Percentiles rank a stretch among this genome's conserved stretches.
phyloP scores from a whole-genome alignment of 2,797 vertebrate species.

The Eurystomus glaucurus region DNA sequence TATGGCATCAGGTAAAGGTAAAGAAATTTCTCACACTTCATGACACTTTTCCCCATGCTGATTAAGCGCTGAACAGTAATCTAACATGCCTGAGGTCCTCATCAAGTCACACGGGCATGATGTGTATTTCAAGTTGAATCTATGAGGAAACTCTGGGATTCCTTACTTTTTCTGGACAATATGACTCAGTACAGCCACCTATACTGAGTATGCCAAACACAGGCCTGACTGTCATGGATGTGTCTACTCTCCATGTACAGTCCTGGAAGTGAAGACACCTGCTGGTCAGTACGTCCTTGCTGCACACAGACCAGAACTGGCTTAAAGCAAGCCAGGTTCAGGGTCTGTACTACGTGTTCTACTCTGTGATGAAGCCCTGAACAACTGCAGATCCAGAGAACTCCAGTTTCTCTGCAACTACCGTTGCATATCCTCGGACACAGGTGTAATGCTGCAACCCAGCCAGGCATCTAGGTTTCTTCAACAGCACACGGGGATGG shows the following conservation, averaged over 20 bases:
- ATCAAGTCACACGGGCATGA: neutral
- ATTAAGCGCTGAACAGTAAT: neutral
- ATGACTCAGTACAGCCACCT: neutral
- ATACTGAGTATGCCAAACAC: rapidly evolving
- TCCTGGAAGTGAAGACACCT: neutral
- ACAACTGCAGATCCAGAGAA: neutral
- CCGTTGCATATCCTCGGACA: neutral
- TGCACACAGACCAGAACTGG: neutral
- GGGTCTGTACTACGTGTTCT: neutral
- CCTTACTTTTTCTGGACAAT: neutral
- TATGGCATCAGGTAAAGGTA: neutral
- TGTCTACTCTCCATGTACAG: neutral
- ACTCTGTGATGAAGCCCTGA: neutral
- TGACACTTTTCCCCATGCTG: neutral
- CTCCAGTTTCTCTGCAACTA: neutral
- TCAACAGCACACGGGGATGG: rapidly evolving
- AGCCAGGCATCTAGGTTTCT: neutral
- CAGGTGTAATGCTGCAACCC: neutral
- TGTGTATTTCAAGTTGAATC: neutral
- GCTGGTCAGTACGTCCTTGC: neutral
- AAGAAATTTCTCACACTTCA: neutral
- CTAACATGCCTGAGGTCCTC: neutral
- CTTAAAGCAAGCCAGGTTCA: neutral
- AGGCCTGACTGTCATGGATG: rapidly evolving
- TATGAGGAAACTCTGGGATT: neutral